Evolutionary conservation across 2,888 invertebrate species (phyloP).

Genomic region (Hydraecia micacea): DNA sequence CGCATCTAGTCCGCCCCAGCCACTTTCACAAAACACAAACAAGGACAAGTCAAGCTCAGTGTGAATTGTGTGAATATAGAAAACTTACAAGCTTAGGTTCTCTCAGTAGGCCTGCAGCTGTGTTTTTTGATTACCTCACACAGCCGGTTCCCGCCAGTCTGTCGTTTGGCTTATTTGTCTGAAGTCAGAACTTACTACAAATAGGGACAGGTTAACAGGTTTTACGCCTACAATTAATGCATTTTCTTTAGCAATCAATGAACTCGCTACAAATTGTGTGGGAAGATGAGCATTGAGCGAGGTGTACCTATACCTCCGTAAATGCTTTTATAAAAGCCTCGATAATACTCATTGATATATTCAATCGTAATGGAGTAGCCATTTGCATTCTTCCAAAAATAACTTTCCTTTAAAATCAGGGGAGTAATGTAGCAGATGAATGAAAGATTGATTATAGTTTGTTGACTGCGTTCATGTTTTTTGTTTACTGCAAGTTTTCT

Average conservation of each 20-base stretch:
- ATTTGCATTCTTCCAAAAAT: conserved; percentile 24
- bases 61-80: neutral
- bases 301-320: conserved; percentile 3
- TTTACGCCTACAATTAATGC: conserved; percentile 21
- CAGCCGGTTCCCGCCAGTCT: neutral
- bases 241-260: conserved; percentile 33
- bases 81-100: neutral
- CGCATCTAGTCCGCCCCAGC: no score
- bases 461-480: conserved; percentile 29
- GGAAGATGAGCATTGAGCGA: conserved; percentile 19
- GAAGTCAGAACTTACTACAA: conserved; percentile 5
- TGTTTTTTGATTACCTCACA: neutral
- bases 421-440: conserved; percentile 24
- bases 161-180: neutral
- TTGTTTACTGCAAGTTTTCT: conserved; percentile 43
- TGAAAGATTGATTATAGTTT: conserved; percentile 43
- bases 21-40: no score
- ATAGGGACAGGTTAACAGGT: neutral
- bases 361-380: neutral
- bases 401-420: conserved; percentile 18
- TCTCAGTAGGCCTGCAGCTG: neutral
- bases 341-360: conserved; percentile 1
- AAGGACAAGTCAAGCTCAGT: neutral
- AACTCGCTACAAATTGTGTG: conserved; percentile 3
- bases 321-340: conserved; percentile 8